Conservation (phyloP, 1,140 invertebrate genomes). For the Berghia stephanieae region DNA sequence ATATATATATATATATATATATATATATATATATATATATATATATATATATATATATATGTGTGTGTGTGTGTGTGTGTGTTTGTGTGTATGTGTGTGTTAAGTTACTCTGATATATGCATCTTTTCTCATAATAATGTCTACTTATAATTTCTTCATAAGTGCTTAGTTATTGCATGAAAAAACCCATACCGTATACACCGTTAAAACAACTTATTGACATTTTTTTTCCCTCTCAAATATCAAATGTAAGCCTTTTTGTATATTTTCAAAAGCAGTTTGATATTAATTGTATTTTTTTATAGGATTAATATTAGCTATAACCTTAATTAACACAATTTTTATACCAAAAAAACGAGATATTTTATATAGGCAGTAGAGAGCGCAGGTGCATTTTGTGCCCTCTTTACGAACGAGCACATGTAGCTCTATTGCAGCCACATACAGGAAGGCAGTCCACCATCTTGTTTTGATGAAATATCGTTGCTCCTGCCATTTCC, state of each 20-base stretch:
- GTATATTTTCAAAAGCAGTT: too few relatives aligned
- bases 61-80: slow-evolving; percentile 8
- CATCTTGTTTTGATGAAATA: too few relatives aligned
- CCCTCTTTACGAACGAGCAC: too few relatives aligned
- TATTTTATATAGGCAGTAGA: too few relatives aligned
- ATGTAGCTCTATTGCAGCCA: not conserved
- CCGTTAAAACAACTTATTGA: not conserved
- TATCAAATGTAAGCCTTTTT: slow-evolving; percentile 71
- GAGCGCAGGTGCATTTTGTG: too few relatives aligned
- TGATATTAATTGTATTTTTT: too few relatives aligned
- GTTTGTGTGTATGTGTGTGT: not conserved
- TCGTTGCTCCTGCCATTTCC: slow-evolving; percentile 11
- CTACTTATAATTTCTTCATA: not conserved
- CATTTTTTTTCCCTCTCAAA: not conserved
- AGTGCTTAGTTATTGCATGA: not conserved
- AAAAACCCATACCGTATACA: not conserved
- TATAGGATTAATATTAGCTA: too few relatives aligned
- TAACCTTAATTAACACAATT: too few relatives aligned
- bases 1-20: not conserved
- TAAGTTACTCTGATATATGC: not conserved
- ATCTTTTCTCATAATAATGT: not conserved
- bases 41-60: not conserved
- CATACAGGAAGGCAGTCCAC: slow-evolving; percentile 21
- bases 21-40: too few relatives aligned
- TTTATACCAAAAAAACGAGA: too few relatives aligned